These are phyloP conservation scores for Gymnosoma rotundatum DNA, from an alignment of 2,888 invertebrate genomes.

Conservation along the genomic window DNA sequence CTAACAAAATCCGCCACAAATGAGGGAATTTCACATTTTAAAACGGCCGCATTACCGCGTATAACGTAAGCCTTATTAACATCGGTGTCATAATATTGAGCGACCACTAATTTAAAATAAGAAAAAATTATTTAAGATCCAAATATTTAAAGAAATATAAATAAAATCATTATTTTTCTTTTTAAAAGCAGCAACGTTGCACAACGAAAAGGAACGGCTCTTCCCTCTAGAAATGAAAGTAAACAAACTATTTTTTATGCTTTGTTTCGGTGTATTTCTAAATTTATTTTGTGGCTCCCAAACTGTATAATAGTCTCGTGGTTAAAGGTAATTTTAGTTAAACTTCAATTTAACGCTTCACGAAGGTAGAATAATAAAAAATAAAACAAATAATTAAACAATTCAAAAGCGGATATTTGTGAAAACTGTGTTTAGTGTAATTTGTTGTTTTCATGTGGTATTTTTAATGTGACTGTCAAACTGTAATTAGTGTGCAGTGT, in stretches of 20 bases:
- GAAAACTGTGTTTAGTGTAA: not conserved
- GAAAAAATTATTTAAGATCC: conserved; percentile 5
- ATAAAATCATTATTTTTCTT: too few relatives aligned
- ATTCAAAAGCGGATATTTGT: too few relatives aligned
- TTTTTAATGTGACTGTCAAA: not conserved
- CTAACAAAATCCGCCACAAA: conserved; percentile 96
- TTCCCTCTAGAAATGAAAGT: conserved; percentile 41
- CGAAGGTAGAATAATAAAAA: not conserved
- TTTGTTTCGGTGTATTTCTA: too few relatives aligned
- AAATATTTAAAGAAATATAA: not conserved
- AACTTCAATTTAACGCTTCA: too few relatives aligned
- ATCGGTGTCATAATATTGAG: conserved; percentile 94
- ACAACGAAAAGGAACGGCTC: not conserved
- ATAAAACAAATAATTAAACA: not conserved
- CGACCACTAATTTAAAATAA: conserved; percentile 87
- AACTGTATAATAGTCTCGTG: too few relatives aligned
- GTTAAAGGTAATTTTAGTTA: too few relatives aligned
- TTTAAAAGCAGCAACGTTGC: not conserved
- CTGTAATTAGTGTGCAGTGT: not conserved
- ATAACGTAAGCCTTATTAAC: conserved; percentile 96
- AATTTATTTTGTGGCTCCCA: too few relatives aligned
- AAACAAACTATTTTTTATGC: too few relatives aligned
- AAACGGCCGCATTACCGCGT: conserved; percentile 92
- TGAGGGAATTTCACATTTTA: conserved; percentile 95
- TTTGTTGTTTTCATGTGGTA: not conserved